These are phyloP conservation scores for Oligia latruncula DNA, from an alignment of 2,888 invertebrate genomes.

Conservation along the genomic window DNA sequence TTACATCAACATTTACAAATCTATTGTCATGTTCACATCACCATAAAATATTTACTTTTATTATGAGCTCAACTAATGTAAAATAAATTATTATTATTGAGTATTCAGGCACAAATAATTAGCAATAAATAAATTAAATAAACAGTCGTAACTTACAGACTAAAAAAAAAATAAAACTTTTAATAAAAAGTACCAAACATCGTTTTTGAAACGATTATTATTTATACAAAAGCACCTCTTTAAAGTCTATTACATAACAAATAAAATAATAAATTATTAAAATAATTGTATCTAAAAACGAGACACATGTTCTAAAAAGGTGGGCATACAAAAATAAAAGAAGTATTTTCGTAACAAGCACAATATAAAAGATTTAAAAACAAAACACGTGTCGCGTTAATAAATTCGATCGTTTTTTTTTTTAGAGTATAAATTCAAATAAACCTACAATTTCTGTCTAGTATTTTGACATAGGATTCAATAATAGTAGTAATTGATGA, in stretches of 20 bases:
- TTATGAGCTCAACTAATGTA: slow-evolving; percentile 9
- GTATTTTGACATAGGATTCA: slow-evolving; percentile 13
- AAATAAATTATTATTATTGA: slow-evolving; percentile 64
- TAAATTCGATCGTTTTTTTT: slow-evolving; percentile 30
- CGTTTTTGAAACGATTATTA: slow-evolving; percentile 70
- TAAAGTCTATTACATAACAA: slow-evolving; percentile 26
- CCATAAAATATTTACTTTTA: slow-evolving; percentile 49
- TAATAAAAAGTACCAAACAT: slow-evolving; percentile 80
- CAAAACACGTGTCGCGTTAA: slow-evolving; percentile 55
- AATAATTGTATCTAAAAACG: slow-evolving; percentile 34
- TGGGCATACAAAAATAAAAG: slow-evolving; percentile 44
- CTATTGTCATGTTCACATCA: slow-evolving; percentile 38
- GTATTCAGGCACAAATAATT: slow-evolving; percentile 76
- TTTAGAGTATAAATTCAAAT: not conserved
- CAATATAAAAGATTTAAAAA: slow-evolving; percentile 15
- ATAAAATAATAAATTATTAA: slow-evolving; percentile 34
- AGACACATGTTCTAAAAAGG: slow-evolving; percentile 52
- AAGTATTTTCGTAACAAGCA: slow-evolving; percentile 28
- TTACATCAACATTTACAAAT: slow-evolving; percentile 34
- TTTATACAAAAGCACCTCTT: slow-evolving; percentile 39
- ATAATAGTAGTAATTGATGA: slow-evolving; percentile 15
- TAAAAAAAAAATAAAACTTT: slow-evolving; percentile 77
- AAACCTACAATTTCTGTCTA: slow-evolving; percentile 44
- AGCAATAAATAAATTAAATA: slow-evolving; percentile 48
- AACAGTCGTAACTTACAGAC: slow-evolving; percentile 57